Evolutionary conservation across 2,113 vertebrate genomes (phyloP).

Genomic region (Maccullochella peelii): DNA sequence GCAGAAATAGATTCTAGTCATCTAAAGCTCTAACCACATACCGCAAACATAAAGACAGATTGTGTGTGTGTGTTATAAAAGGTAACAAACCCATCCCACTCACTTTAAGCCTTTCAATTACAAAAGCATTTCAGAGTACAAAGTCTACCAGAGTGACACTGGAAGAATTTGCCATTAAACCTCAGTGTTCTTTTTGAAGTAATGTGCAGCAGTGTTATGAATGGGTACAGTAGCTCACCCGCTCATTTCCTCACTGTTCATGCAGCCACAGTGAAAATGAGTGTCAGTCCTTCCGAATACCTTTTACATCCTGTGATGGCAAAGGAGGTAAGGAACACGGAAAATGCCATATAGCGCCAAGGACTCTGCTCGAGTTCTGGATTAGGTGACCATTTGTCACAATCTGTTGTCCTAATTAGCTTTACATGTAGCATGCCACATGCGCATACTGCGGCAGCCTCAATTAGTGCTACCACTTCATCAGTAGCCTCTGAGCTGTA

Average conservation of each 20-base stretch:
- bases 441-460: conserved; percentile 48
- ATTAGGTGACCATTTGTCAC: conserved; percentile 52
- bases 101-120: conserved; percentile 46
- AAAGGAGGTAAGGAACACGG: neutral
- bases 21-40: conserved; percentile 18
- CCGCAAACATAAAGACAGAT: neutral
- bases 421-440: conserved; percentile 53
- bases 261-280: conserved; percentile 9
- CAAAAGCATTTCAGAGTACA: conserved; percentile 8
- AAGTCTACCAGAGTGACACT: conserved; percentile 29
- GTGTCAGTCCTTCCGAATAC: neutral
- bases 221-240: conserved; percentile 13
- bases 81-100: conserved; percentile 36
- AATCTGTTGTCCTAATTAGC: conserved; percentile 54
- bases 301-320: conserved; percentile 6
- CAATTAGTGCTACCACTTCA: conserved; percentile 69
- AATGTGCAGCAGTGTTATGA: neutral
- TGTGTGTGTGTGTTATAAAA: conserved; percentile 32
- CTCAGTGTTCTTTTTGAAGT: conserved; percentile 14
- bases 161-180: conserved; percentile 42
- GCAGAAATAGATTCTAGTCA: conserved; percentile 11
- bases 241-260: conserved; percentile 18
- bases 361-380: conserved; percentile 25
- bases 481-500: conserved; percentile 57
- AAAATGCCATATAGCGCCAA: neutral